Evolutionary conservation across 2,113 vertebrate genomes (phyloP), one percentile per base, ranked within the genome.

Genomic region (Petrocephalus microphthalmus): DNA sequence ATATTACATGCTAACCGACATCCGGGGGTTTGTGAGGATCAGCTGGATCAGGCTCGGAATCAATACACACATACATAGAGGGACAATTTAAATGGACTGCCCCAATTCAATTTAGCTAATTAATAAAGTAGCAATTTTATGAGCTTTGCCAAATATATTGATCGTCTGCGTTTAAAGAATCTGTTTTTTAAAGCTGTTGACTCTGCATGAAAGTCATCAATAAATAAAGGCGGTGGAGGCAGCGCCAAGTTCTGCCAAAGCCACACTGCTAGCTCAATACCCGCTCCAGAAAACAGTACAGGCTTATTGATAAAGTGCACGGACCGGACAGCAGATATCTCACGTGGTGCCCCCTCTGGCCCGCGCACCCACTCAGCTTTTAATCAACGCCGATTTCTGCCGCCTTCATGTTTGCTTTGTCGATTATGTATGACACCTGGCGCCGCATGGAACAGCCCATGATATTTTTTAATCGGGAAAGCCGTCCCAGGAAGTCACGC

Each of bases 21-120:
- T 47, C 20, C 25, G 37, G 42, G 42, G 42, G 25, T 33, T 57
- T 57, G 19, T 45, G 42, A 19, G 11, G 13, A 29, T 29, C 25
- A 13, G 25, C 25, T 17, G 51, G 29, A 86, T 52, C 52, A 22
- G 54, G 45, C 87, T 19, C 3, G 22, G 20, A 47, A 56, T 57
- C 88, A 84, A 87, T 89, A 89, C 25, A n/a, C 29, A 25, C 89
- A 86, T 89, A 81, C 42, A 71, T 2, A 64, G 11, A 45, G 42
- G 45, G 25, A 51, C 47, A 88, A 86, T 91, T 88, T 85, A 88
- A 90, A 87, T 51, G 5, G 56, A 91, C 88, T 22, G 7, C 60
- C 22, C 37, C 86, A 13, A 90, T 88, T 92, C 89, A 8, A 91
- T 87, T 89, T 71, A 84, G 87, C 52, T 67, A 90, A 91, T 91